These are phyloP conservation scores for Apostichopus leukothele DNA, from an alignment of 53 echinoderm and acorn worm genomes.

Conservation along the genomic window DNA sequence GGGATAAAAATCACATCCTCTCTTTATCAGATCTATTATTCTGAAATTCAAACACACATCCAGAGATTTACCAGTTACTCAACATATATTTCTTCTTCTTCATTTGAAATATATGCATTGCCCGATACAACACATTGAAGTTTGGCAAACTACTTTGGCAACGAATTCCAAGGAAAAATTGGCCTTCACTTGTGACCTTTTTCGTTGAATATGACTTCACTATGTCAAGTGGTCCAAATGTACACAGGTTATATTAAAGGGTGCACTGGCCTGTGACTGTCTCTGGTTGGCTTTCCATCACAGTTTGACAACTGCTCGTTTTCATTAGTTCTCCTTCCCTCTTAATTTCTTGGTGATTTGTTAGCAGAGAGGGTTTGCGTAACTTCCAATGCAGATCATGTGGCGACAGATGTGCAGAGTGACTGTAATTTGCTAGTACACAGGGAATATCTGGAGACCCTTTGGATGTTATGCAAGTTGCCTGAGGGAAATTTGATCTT, in stretches of 20 bases:
- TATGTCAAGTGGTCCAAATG: not conserved
- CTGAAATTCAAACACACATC: too few species aligned
- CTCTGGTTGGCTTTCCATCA: constrained; percentile 3
- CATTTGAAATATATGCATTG: too few species aligned
- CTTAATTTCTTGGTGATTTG: not conserved
- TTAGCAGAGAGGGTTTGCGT: not conserved
- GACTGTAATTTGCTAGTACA: constrained; percentile 2
- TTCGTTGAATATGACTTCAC: not conserved
- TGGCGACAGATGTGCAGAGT: not conserved
- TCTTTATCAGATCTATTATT: too few species aligned
- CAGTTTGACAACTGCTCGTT: constrained; percentile 18
- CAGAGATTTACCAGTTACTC: too few species aligned
- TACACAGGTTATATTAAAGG: constrained; percentile 11
- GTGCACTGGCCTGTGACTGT: constrained; percentile 29
- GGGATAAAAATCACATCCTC: too few species aligned
- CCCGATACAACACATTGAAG: too few species aligned
- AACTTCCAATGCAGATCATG: not conserved
- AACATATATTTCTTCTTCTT: too few species aligned
- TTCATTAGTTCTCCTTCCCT: constrained; percentile 10
- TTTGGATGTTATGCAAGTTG: not conserved
- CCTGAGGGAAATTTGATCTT: constrained; percentile 35
- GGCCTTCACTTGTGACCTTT: too few species aligned
- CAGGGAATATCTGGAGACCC: not conserved
- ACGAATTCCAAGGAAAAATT: too few species aligned
- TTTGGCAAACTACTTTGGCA: too few species aligned